These are phyloP conservation scores for Lysandra bellargus DNA, from an alignment of 2,888 invertebrate species.

Conservation along the genomic window DNA sequence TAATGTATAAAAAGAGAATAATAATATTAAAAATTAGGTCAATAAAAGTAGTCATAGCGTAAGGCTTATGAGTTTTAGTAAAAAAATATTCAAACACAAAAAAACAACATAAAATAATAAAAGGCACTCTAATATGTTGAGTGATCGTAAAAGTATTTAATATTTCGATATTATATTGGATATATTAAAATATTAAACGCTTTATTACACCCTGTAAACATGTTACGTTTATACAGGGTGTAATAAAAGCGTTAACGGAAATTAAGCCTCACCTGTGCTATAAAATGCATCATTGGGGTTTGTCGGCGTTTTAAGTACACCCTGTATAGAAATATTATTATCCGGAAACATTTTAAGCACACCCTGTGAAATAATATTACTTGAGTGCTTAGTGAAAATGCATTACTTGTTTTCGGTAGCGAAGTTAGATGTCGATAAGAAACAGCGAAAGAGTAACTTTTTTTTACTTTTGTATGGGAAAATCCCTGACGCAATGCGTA, in stretches of 20 bases:
- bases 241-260: neutral
- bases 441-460: no score
- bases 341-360: neutral
- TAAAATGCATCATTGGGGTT: constrained; percentile 1
- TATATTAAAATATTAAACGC: neutral
- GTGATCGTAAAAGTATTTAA: no score
- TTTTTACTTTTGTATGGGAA: no score
- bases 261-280: neutral
- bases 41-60: neutral
- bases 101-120: no score
- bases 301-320: neutral
- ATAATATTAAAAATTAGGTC: neutral
- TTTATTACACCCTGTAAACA: neutral
- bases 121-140: no score
- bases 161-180: neutral
- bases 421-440: no score
- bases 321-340: constrained; percentile 7
- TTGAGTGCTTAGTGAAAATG: neutral
- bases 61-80: neutral
- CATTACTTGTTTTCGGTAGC: neutral
- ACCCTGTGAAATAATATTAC: neutral
- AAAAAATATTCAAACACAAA: neutral
- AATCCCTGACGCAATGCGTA: no score
- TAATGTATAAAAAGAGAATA: neutral
- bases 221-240: neutral